Percentiles rank a stretch among this genome's conserved stretches.
phyloP scores from a whole-genome alignment of 2,797 vertebrate genomes.

The Alauda arvensis region DNA sequence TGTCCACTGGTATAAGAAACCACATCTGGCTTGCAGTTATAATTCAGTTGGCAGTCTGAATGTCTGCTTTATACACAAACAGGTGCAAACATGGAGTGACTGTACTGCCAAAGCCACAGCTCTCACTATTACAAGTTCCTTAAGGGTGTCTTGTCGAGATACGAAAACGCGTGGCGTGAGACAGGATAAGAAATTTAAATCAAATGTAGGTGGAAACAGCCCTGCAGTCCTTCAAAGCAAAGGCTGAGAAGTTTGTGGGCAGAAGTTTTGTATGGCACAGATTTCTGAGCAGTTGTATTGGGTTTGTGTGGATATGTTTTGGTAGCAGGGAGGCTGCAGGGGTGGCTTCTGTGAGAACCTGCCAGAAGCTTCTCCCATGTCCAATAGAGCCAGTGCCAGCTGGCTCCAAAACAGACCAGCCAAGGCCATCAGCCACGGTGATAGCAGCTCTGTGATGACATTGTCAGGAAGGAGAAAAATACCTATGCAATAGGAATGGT shows the following conservation, averaged over 20 bases:
- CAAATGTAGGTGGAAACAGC: background rate
- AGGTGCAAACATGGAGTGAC: background rate
- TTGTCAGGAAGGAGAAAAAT: background rate
- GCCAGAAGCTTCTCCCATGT: background rate
- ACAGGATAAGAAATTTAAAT: background rate
- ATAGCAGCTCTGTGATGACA: background rate
- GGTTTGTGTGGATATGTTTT: background rate
- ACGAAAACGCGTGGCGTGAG: background rate
- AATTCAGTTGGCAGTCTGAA: background rate
- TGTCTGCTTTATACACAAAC: background rate
- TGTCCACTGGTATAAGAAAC: background rate
- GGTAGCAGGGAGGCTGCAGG: background rate
- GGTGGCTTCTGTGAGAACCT: background rate
- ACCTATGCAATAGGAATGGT: background rate
- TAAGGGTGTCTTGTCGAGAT: background rate
- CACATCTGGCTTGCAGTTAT: background rate
- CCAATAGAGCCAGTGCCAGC: background rate
- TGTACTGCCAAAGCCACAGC: background rate
- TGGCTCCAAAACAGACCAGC: background rate
- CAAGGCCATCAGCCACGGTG: accelerated
- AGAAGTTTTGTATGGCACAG: background rate
- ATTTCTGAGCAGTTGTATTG: background rate
- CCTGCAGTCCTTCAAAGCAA: background rate
- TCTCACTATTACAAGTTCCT: background rate
- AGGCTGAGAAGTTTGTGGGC: background rate